Percentiles rank a stretch among this genome's conserved stretches.
Conservation (phyloP, 2,113 vertebrate species). For the Mormoops blainvillei region DNA sequence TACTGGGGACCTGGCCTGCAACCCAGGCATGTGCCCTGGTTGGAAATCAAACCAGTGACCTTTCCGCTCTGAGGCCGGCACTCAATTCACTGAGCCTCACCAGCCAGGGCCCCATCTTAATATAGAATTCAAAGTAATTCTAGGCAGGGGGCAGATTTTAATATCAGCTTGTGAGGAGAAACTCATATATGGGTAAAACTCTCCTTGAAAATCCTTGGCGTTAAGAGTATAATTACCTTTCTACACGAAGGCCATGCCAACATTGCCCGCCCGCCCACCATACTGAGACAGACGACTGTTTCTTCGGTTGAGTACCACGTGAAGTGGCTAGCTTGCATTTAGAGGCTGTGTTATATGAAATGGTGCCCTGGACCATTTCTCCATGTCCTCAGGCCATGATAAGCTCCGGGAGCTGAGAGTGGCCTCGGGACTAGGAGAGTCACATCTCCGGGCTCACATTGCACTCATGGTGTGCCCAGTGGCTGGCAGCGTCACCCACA, state of each 20-base stretch:
- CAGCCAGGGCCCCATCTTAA: too few relatives aligned
- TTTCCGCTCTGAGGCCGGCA: too few relatives aligned
- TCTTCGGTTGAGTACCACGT: neutral
- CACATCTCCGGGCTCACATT: neutral
- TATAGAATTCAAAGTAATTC: neutral
- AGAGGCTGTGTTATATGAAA: too few relatives aligned
- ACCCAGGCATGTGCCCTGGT: too few relatives aligned
- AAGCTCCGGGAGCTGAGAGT: neutral
- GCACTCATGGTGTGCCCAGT: neutral
- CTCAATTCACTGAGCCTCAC: too few relatives aligned
- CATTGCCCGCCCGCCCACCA: accelerated
- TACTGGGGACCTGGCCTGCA: too few relatives aligned
- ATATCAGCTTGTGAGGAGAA: neutral
- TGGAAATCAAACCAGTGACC: too few relatives aligned
- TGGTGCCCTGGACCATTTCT: neutral
- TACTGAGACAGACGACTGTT: neutral
- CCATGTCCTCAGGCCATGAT: neutral
- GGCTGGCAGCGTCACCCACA: neutral
- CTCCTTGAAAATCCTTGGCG: neutral
- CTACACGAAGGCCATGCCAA: neutral
- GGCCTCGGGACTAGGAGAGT: neutral
- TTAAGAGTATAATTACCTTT: neutral
- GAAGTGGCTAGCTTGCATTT: neutral
- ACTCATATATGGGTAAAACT: neutral
- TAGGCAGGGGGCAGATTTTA: neutral